phyloP scores from a whole-genome alignment of 2,797 vertebrate species.

The Coracias cyanogaster region DNA sequence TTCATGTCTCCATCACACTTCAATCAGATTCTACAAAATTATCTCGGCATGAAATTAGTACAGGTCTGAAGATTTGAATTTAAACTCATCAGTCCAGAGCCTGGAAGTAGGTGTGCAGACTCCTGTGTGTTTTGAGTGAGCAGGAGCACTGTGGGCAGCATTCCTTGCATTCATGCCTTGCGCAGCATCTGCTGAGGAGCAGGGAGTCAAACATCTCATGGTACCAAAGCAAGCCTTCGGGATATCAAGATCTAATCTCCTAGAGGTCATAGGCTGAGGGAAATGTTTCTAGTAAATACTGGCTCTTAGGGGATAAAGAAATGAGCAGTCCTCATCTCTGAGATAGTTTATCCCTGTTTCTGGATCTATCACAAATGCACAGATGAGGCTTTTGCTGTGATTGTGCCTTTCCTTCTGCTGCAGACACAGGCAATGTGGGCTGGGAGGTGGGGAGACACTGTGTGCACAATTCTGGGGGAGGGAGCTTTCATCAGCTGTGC shows the following conservation, averaged over 20 bases:
- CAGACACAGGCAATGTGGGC: not conserved
- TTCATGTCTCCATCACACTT: not conserved
- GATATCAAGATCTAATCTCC: not conserved
- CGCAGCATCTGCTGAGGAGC: not conserved
- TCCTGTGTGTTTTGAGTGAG: not conserved
- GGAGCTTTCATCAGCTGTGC: not conserved
- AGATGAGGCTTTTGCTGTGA: not conserved
- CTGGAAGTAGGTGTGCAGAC: not conserved
- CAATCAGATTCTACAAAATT: not conserved
- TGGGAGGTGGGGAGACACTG: not conserved
- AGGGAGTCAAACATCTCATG: not conserved
- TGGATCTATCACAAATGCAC: not conserved
- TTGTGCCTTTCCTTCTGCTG: not conserved
- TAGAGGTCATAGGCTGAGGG: not conserved
- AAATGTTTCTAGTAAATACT: not conserved
- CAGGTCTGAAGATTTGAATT: not conserved
- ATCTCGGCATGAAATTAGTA: not conserved
- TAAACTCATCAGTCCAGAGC: not conserved
- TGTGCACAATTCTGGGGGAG: not conserved
- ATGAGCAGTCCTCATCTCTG: not conserved
- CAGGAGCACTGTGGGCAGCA: not conserved
- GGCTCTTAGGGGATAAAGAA: not conserved
- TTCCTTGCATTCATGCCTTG: rapidly evolving
- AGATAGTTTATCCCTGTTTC: not conserved
- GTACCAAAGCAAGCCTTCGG: not conserved